Base-by-base conservation (phyloP, 2,797 vertebrate species). In the Hippopotamyrus pictus region DNA sequence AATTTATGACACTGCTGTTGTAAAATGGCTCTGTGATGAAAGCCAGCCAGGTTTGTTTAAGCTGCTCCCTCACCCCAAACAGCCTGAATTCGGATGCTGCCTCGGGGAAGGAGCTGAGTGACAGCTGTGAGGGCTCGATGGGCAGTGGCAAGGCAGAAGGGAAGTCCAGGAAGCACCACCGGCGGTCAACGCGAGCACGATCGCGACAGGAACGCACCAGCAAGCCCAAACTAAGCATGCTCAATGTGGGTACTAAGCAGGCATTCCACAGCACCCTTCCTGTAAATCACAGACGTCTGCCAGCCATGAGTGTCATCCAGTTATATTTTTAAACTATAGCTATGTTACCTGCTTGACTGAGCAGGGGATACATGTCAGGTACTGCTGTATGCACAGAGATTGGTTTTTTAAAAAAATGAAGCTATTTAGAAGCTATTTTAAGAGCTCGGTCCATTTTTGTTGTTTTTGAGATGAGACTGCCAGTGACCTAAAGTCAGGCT, bases 191-290 rank as follows among this genome's bases (percentile, higher is more conserved):
- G 0, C 97, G 98, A 0, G 96, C 96, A 0, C 98, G 98, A 5
- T 99, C 98, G 0, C 97, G 99, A 0, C 98, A 98, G 91, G 99
- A 99, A 92, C 98, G 96, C 94, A 94, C 96, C 90, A 99, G 92
- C 95, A 98, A 97, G 90, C 97, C 99, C 53, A 98, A 98, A 92
- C 96, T 99, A 82, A 99, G 97, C 93, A 99, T 99, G 94, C 93
- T 99, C 91, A 99, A 99, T 91, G 98, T 98, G 94, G 97, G 97
- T 95, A 17, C 85, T 54, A 59, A 41, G 8, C 65, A 33, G n/a
- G 1, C 44, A 1, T 2, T 41, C n/a, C 76, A n/a, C 76, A 82
- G 8, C 37, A 44, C 41, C 5, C 17, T 46, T 19, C 19, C 17
- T 22, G 41, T 41, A 19, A 46, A n/a, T 33, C 44, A 46, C 29